Conservation (phyloP, 2,797 vertebrate genomes). For the Cossypha heuglini region DNA sequence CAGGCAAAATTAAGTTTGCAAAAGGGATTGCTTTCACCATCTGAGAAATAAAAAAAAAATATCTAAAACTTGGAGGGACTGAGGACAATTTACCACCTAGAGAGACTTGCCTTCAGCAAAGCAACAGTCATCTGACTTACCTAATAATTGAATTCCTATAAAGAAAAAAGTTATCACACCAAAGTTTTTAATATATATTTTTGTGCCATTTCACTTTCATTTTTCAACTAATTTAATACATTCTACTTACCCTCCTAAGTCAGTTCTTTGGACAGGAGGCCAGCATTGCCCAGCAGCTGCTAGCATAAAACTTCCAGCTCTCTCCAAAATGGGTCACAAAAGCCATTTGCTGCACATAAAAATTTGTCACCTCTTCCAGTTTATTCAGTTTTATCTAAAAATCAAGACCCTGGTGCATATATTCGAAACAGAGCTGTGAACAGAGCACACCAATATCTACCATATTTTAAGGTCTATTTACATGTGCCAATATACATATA, state of each 20-base stretch:
- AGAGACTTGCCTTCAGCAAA: background rate
- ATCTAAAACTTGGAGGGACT: background rate
- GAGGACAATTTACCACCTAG: background rate
- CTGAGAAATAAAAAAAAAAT: background rate
- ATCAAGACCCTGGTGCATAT: background rate
- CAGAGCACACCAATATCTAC: background rate
- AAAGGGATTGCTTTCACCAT: background rate
- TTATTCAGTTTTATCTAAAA: background rate
- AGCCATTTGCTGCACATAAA: background rate
- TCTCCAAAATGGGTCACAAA: background rate
- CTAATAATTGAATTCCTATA: background rate
- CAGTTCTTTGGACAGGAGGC: background rate
- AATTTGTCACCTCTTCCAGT: background rate
- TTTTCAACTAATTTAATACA: background rate
- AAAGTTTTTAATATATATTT: background rate
- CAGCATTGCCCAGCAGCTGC: background rate
- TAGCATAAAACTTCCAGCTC: background rate
- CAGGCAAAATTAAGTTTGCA: conserved; percentile 10
- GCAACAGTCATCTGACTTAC: background rate
- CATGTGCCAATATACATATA: background rate
- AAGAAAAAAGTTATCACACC: background rate
- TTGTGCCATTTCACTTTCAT: background rate
- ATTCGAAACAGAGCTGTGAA: background rate
- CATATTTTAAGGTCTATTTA: conserved; percentile 24
- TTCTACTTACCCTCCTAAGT: background rate